Evolutionary conservation across 2,888 invertebrate genomes (phyloP).

Genomic region (Apamea crenata): DNA sequence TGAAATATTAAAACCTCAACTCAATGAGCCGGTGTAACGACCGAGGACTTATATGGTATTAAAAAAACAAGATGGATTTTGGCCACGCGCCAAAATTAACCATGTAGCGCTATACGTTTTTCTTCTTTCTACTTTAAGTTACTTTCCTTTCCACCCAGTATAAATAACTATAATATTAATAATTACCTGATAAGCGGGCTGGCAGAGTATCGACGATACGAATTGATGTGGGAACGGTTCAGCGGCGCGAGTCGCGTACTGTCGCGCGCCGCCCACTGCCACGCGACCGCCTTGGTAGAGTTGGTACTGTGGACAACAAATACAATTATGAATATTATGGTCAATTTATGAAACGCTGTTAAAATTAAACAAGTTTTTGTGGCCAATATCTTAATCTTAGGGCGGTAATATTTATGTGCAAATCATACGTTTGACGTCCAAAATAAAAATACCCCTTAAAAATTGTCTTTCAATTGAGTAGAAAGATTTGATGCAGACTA

Average conservation of each 20-base stretch:
- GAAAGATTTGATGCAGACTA: not conserved
- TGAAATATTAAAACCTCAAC: too few relatives aligned
- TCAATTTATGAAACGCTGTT: not conserved
- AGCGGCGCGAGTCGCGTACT: conserved; percentile 92
- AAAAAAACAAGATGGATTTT: too few relatives aligned
- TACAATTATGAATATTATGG: not conserved
- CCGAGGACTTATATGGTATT: too few relatives aligned
- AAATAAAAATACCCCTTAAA: not conserved
- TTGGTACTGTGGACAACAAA: conserved; percentile 92
- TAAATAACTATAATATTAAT: not conserved
- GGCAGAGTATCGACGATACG: conserved; percentile 98
- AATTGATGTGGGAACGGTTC: conserved; percentile 97
- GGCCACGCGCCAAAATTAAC: too few relatives aligned
- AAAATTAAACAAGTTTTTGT: not conserved
- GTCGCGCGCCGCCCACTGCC: conserved; percentile 92
- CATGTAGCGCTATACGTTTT: not conserved
- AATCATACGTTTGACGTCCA: not conserved
- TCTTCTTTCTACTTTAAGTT: not conserved
- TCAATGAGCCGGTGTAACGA: too few relatives aligned
- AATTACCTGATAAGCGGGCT: conserved; percentile 95
- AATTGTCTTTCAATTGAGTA: not conserved
- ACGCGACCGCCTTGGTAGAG: conserved; percentile 92
- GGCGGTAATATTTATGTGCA: not conserved
- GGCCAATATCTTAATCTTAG: not conserved
- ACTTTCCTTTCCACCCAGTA: conserved; percentile 6